These are phyloP conservation scores for Hetaerina titia DNA, from an alignment of 2,888 invertebrate species.

Conservation along the genomic window DNA sequence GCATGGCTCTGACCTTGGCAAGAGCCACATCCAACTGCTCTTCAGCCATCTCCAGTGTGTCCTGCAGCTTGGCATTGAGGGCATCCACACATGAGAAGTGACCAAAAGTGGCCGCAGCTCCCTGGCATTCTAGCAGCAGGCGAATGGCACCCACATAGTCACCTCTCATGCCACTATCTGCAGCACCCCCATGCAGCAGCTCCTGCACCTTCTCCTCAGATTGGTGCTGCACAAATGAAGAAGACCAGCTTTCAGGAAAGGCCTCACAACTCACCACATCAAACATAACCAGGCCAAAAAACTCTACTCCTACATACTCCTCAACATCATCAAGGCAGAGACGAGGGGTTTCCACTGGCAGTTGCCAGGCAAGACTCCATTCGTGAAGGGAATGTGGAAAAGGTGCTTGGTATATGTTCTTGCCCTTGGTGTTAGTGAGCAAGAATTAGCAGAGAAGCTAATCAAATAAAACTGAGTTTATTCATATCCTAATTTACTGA, in stretches of 20 bases:
- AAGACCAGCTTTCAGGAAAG: slow-evolving; percentile 73
- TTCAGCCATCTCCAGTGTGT: slow-evolving; percentile 93
- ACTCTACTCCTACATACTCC: neutral
- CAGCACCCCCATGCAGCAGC: slow-evolving; percentile 78
- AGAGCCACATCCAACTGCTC: slow-evolving; percentile 93
- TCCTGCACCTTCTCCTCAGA: slow-evolving; percentile 92
- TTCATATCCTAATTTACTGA: too few relatives aligned
- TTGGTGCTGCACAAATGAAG: slow-evolving; percentile 82
- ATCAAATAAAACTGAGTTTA: too few relatives aligned
- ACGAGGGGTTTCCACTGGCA: too few relatives aligned
- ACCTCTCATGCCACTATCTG: slow-evolving; percentile 77
- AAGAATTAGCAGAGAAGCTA: too few relatives aligned
- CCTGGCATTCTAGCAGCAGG: slow-evolving; percentile 92
- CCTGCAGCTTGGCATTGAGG: slow-evolving; percentile 90
- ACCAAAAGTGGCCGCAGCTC: slow-evolving; percentile 89
- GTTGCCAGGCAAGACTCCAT: too few relatives aligned
- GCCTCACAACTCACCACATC: slow-evolving; percentile 34
- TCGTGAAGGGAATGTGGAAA: too few relatives aligned
- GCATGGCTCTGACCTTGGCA: slow-evolving; percentile 82
- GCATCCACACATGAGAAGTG: slow-evolving; percentile 96
- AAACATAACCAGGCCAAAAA: slow-evolving; percentile 18
- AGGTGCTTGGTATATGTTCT: too few relatives aligned
- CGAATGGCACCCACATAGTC: slow-evolving; percentile 94
- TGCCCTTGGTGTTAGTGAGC: too few relatives aligned
- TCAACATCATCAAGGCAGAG: neutral